Conservation (phyloP, 1,140 invertebrate species). For the Trachymyrmex septentrionalis region DNA sequence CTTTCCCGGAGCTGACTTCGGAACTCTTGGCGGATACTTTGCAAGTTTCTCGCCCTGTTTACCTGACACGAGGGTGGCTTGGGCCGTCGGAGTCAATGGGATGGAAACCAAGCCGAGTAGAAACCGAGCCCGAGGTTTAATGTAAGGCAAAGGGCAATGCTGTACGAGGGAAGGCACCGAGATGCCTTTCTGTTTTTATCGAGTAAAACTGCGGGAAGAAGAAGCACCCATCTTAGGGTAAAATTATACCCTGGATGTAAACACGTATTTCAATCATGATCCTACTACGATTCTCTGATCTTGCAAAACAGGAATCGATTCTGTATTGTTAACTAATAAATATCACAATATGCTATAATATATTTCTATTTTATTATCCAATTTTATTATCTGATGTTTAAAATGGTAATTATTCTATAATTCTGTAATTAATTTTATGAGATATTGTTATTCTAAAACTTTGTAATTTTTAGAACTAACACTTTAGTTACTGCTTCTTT, state of each 20-base stretch:
- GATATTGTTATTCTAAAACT: too few relatives aligned
- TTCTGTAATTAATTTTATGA: not conserved
- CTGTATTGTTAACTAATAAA: not conserved
- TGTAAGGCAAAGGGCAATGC: constrained; percentile 58
- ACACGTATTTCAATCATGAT: constrained; percentile 63
- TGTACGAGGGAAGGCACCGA: constrained; percentile 31
- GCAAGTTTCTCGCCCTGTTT: constrained; percentile 83
- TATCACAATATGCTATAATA: not conserved
- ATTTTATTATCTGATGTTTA: constrained; percentile 21
- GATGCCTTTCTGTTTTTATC: constrained; percentile 69
- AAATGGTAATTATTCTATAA: not conserved
- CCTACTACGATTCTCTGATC: not conserved
- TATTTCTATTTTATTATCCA: not conserved
- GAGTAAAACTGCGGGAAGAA: constrained; percentile 11
- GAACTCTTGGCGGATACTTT: constrained; percentile 82
- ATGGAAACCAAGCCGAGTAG: constrained; percentile 82
- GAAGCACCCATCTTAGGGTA: not conserved
- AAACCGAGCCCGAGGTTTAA: constrained; percentile 71
- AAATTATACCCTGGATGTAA: constrained; percentile 70
- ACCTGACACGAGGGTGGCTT: constrained; percentile 77
- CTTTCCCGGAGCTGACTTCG: constrained; percentile 58
- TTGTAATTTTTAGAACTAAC: too few relatives aligned
- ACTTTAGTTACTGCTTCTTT: too few relatives aligned
- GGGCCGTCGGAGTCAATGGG: constrained; percentile 80
- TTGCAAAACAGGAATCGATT: constrained; percentile 17